Base-by-base conservation (phyloP, 2,888 invertebrate species). In the Synanthedon andrenaeformis region DNA sequence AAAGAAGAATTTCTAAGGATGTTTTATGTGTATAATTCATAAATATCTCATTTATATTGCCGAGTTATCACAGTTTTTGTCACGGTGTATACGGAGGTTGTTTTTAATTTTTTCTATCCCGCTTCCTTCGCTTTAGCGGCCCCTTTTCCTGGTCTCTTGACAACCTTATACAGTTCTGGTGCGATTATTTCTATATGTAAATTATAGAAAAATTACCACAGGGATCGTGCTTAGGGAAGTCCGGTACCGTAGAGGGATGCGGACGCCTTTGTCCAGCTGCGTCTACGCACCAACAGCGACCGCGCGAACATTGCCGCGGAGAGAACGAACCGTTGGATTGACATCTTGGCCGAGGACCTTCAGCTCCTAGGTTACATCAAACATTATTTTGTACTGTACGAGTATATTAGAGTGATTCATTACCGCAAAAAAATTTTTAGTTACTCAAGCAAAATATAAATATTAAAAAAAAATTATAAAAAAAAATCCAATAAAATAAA, bases 221-320 rank as follows among this genome's bases (percentile, higher is more conserved):
- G 23, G 76, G 69, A 42, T 84, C 79, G 0, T 66, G 52, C 2
- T 60, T 63, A 0, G 76, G 74, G 1, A 62, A 53, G 56, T 75
- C 77, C 1, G 67, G 58, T 1, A 75, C 65, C 14, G 23, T 45
- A 4, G 63, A 61, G 2, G 58, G 50, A 12, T 66, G 67, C 10
- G 68, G 60, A 4, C 82, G 65, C 10, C 78, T 63, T 59, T 82
- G 84, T 0, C 86, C 86, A 1, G 94, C 94, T 56, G 94, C 94
- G 74, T 96, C 95, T 3, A 95, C 95, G 73, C 96, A 96, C 95
- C 95, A 95, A 72, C 95, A 95, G 35, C 90, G 89, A 0, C 81
- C 78, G 10, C 88, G 89, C 19, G 91, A 90, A 67, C 95, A 95
- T 67, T 95, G 95, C 0, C 91, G 92, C 1, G 95, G 91, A 2